phyloP scores from a whole-genome alignment of 2,888 invertebrate species.

The Lissocephala sabroskyi region DNA sequence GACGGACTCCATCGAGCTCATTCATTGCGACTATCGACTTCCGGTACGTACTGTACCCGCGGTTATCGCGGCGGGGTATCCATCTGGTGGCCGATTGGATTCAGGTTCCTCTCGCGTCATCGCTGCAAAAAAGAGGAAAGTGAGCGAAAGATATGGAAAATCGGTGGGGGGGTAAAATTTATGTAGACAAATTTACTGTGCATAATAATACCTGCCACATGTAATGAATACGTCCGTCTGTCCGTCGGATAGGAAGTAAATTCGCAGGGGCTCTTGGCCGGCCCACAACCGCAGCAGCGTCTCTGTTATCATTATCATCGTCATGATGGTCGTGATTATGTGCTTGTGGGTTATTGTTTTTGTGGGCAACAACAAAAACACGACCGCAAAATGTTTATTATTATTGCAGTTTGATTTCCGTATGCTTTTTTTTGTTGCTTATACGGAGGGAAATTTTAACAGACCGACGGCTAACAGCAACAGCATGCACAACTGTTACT shows the following conservation, averaged over 20 bases:
- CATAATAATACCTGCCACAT: constrained; percentile 40
- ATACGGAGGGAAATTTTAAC: too few relatives aligned
- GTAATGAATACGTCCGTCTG: constrained; percentile 32
- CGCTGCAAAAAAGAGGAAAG: constrained; percentile 15
- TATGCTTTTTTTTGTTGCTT: constrained; percentile 31
- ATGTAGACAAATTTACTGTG: constrained; percentile 26
- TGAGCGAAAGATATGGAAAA: not conserved
- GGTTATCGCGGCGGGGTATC: too few relatives aligned
- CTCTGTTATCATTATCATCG: constrained; percentile 31
- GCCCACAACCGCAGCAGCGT: constrained; percentile 8
- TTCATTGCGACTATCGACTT: too few relatives aligned
- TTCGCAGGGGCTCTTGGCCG: too few relatives aligned
- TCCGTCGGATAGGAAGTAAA: constrained; percentile 44
- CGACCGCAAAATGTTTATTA: constrained; percentile 24
- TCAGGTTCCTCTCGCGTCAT: constrained; percentile 4
- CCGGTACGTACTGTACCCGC: too few relatives aligned
- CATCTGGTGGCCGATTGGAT: too few relatives aligned
- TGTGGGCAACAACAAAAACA: constrained; percentile 1
- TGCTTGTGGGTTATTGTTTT: not conserved
- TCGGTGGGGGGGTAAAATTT: too few relatives aligned
- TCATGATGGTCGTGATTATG: constrained; percentile 13
- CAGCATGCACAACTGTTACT: too few relatives aligned
- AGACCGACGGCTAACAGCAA: too few relatives aligned
- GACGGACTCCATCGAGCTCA: too few relatives aligned
- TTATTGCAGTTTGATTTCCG: constrained; percentile 60